phyloP scores from a whole-genome alignment of 2,113 vertebrate species.

The Rhinolophus ferrumequinum region DNA sequence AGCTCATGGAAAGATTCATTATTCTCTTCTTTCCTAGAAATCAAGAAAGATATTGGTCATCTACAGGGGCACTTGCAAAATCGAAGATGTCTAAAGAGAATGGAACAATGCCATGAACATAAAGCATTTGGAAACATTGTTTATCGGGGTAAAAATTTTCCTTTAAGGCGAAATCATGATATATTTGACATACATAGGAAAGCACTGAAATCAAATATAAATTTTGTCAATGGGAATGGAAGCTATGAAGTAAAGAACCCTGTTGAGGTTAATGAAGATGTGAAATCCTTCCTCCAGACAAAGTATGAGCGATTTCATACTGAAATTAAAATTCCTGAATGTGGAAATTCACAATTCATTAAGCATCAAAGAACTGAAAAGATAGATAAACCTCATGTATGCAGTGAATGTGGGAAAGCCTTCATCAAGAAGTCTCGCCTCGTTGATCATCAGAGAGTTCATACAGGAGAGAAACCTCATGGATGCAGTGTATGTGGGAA shows the following conservation, averaged over 20 bases:
- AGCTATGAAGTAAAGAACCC: not conserved
- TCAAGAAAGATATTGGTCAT: not conserved
- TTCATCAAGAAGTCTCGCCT: conserved; percentile 69
- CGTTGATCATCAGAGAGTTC: conserved; percentile 57
- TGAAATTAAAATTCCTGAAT: conserved; percentile 32
- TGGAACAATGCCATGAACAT: not conserved
- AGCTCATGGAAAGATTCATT: not conserved
- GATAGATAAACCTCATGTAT: conserved; percentile 45
- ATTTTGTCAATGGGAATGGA: not conserved
- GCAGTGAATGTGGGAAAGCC: conserved; percentile 68
- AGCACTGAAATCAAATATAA: conserved; percentile 9
- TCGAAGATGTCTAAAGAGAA: conserved; percentile 42
- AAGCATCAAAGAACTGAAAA: conserved; percentile 55
- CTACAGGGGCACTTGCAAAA: not conserved
- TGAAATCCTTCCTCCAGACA: not conserved
- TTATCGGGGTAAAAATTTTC: conserved; percentile 41
- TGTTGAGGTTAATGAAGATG: not conserved
- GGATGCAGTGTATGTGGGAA: conserved; percentile 59
- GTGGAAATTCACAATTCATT: conserved; percentile 52
- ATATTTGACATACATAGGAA: conserved; percentile 3
- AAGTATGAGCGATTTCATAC: not conserved
- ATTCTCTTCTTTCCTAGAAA: conserved; percentile 58
- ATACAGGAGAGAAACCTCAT: conserved; percentile 66
- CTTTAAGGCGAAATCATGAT: conserved; percentile 49
- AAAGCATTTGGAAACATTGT: not conserved